phyloP scores from a whole-genome alignment of 2,113 vertebrate species.

The Xiphorhynchus elegans region DNA sequence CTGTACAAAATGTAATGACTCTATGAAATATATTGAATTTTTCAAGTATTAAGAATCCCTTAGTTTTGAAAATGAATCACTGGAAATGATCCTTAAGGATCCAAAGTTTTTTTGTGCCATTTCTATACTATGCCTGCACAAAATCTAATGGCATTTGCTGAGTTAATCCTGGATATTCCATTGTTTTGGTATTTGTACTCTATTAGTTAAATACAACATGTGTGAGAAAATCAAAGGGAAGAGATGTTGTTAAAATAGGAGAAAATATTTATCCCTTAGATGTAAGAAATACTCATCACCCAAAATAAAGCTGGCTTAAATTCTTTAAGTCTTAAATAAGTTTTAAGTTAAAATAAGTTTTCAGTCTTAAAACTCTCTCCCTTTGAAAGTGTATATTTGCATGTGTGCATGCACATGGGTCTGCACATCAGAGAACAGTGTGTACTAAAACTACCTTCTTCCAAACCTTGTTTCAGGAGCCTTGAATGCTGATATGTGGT shows the following conservation, averaged over 20 bases:
- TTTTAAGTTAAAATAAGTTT: slow-evolving; percentile 66
- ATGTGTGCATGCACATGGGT: background rate
- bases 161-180: slow-evolving; percentile 66
- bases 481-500: background rate
- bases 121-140: slow-evolving; percentile 21
- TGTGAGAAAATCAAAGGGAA: slow-evolving; percentile 61
- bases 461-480: slow-evolving; percentile 27
- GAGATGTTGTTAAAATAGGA: slow-evolving; percentile 38
- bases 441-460: slow-evolving; percentile 16
- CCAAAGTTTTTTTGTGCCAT: slow-evolving; percentile 43
- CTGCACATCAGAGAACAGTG: background rate
- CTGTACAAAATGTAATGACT: slow-evolving; percentile 63
- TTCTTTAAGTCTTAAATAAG: slow-evolving; percentile 58
- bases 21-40: slow-evolving; percentile 54
- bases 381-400: background rate
- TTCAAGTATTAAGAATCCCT: slow-evolving; percentile 60
- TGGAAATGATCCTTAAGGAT: slow-evolving; percentile 57
- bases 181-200: slow-evolving; percentile 64
- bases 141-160: slow-evolving; percentile 62
- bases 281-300: background rate
- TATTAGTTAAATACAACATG: slow-evolving; percentile 64
- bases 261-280: slow-evolving; percentile 56
- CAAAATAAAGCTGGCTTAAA: slow-evolving; percentile 57
- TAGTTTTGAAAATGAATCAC: slow-evolving; percentile 49
- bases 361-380: slow-evolving; percentile 28